Base-by-base conservation (phyloP, 2,797 vertebrate genomes). In the Helicolenus hilgendorfi region DNA sequence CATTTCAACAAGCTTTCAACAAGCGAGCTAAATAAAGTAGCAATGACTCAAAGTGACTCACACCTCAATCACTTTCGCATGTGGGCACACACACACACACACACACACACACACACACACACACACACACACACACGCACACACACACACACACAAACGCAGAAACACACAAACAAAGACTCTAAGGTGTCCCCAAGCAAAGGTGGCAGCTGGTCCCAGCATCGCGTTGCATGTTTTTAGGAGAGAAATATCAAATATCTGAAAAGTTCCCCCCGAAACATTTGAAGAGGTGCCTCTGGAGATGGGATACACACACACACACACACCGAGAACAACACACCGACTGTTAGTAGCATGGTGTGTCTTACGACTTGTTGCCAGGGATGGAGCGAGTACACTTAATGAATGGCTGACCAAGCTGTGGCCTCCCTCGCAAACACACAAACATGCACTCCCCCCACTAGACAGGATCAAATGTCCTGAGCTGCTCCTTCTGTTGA, bases 1-100 rank as follows among this genome's bases (percentile, higher is more conserved):
- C 84, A 70, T 41, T 45, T 45, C 41, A 45, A 45, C 41, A 45
- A 45, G 41, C 41, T 18, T 78, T 87, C 72, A 85, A 77, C 81
- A 74, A 74, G 63, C 56, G 63, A 81, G 36, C 86, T 91, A 89
- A 89, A 81, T 87, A 69, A 86, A 89, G 78, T 67, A 60, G 80
- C 64, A 56, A 69, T 94, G 95, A 95, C 85, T 93, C 92, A 94
- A 85, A 94, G 83, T 92, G 94, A 95, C 73, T 95, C 91, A 94
- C 59, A 81, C 76, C 65, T 77, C 72, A 62, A 35, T 89, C 78
- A 71, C 88, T 88, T 81, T 87, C 38, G n/a, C 29, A 77, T 65
- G 69, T 82, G 31, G 36, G 26, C 5, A n/a, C 72, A 38, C 55
- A 55, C 71, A 45, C 56, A 59, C 33, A 49, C 55, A 45, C 55